These are phyloP conservation scores for Mixornis gularis DNA, from an alignment of 2,113 vertebrate species.

Conservation along the genomic window DNA sequence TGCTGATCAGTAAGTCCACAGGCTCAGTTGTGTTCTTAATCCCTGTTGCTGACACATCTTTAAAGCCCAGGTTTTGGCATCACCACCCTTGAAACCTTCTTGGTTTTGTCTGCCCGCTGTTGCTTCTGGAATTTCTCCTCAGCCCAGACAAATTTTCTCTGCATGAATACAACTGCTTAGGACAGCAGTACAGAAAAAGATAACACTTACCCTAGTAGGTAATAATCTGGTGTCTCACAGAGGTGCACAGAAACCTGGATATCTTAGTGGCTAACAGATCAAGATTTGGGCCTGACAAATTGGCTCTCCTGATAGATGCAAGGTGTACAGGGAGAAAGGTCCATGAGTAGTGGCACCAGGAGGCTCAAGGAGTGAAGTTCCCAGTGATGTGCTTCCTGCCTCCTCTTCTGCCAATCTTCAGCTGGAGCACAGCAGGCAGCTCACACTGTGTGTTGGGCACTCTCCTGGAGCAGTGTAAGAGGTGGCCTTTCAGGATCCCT, in stretches of 20 bases:
- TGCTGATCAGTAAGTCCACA: not conserved
- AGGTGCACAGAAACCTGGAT: not conserved
- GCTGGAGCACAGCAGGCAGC: not conserved
- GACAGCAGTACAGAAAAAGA: not conserved
- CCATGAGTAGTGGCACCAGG: not conserved
- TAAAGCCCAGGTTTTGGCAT: not conserved
- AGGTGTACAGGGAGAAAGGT: not conserved
- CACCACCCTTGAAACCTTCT: not conserved
- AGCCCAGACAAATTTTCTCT: not conserved
- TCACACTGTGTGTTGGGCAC: not conserved
- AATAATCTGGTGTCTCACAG: not conserved
- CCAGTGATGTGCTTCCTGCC: not conserved
- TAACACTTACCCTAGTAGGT: not conserved
- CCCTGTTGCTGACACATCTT: not conserved
- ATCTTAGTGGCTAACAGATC: not conserved
- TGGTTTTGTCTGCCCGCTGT: not conserved
- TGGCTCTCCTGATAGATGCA: not conserved
- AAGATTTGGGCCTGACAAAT: not conserved
- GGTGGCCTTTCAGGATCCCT: not conserved
- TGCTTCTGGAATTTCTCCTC: constrained; percentile 15
- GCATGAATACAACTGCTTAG: not conserved
- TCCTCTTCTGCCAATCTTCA: not conserved
- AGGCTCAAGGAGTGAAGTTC: not conserved
- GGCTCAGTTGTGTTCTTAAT: not conserved
- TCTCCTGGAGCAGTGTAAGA: not conserved